These are phyloP conservation scores for Agelaius tricolor DNA, from an alignment of 2,113 vertebrate genomes.

Conservation along the genomic window DNA sequence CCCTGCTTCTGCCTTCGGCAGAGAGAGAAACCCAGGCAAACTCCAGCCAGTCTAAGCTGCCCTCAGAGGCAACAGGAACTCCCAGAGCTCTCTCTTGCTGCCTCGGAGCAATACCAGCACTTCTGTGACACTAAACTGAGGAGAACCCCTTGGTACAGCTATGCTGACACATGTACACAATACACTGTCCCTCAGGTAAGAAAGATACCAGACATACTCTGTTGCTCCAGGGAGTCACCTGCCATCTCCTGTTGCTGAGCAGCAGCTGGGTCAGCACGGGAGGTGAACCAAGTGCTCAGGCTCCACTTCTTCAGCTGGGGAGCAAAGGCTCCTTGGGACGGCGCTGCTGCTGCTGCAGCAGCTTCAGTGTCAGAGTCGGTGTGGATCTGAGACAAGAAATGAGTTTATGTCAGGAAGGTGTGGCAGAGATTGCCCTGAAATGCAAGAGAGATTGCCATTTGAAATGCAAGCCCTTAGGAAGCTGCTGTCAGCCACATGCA, in stretches of 20 bases:
- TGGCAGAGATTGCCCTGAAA: background rate
- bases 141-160: background rate
- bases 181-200: background rate
- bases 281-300: constrained; percentile 83
- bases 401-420: background rate
- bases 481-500: background rate
- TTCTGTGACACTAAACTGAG: background rate
- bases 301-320: constrained; percentile 84
- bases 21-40: background rate
- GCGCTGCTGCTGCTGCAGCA: constrained; percentile 74
- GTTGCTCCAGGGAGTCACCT: constrained; percentile 68
- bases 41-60: background rate
- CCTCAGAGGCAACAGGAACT: background rate
- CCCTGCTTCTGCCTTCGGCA: background rate
- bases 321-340: constrained; percentile 82
- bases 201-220: constrained; percentile 73
- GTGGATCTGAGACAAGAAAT: constrained; percentile 55
- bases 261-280: rapidly evolving
- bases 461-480: background rate
- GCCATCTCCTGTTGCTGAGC: constrained; percentile 84
- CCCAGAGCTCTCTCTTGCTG: rapidly evolving
- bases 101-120: background rate
- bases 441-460: no score
- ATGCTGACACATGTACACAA: background rate
- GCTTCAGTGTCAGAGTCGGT: constrained; percentile 87